Percentiles rank a stretch among this genome's conserved stretches.
These are phyloP conservation scores for Marmota flaviventris DNA, from an alignment of 2,113 vertebrate species.

Conservation along the genomic window DNA sequence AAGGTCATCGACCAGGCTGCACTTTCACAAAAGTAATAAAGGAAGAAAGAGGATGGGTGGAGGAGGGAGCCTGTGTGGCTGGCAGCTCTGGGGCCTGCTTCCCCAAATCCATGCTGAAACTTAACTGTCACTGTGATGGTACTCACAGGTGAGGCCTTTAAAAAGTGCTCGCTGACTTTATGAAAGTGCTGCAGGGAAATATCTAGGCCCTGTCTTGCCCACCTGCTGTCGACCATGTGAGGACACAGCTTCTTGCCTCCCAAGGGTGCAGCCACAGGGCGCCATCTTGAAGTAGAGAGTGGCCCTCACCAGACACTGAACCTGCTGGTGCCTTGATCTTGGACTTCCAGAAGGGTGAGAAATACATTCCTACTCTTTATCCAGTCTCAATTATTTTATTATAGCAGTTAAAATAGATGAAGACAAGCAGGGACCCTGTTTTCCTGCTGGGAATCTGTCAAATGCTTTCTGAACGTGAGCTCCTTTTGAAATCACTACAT, in stretches of 20 bases:
- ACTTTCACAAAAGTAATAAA: slow-evolving; percentile 50
- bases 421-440: accelerated
- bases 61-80: accelerated
- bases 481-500: background rate
- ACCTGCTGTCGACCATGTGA: background rate
- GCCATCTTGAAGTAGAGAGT: background rate
- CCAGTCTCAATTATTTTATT: background rate
- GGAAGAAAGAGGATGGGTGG: background rate
- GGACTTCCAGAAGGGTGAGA: background rate
- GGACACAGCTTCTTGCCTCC: too few relatives aligned
- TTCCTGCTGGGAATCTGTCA: accelerated
- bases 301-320: background rate
- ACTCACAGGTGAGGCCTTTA: background rate
- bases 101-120: background rate
- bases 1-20: background rate
- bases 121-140: accelerated
- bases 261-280: background rate
- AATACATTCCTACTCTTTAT: background rate
- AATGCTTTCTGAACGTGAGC: too few relatives aligned
- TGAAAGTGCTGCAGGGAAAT: background rate
- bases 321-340: background rate
- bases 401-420: too few relatives aligned
- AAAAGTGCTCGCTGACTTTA: too few relatives aligned
- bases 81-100: background rate
- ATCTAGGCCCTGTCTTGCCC: too few relatives aligned